Evolutionary conservation across 2,113 vertebrate species (phyloP), one percentile per base, ranked within the genome.

Genomic region (Gasterosteus aculeatus): DNA sequence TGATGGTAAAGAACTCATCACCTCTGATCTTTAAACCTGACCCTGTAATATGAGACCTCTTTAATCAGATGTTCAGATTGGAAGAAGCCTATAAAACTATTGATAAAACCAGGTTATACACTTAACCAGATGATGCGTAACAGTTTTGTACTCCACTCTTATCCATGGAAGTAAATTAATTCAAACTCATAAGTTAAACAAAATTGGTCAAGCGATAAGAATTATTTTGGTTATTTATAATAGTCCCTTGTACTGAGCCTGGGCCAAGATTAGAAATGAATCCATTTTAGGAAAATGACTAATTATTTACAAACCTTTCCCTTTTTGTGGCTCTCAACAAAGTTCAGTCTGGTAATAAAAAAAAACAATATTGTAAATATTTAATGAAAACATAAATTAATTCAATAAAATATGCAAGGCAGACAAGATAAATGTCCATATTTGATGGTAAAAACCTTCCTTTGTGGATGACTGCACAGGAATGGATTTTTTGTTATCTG

Each of bases 381-480:
- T 87, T 85, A 10, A 90, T 83, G 59, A 15, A 64, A 60, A 57
- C 49, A 65, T 54, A 22, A 89, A 77, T 75, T 63, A 82, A 84
- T 82, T 82, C 51, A 76, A 88, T 90, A 35, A 85, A 88, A 81
- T 73, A 86, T 88, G 83, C 69, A 89, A 72, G 84, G 54, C 46
- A 82, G 66, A 85, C 73, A 69, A 35, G 72, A 75, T 26, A 68
- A 78, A 67, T 46, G 46, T 83, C 81, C 69, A 77, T 86, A 72
- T 79, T 85, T 82, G 71, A 87, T 78, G 72, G 15, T 47, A 72
- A 68, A 75, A 72, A 73, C 67, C 44, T 58, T 66, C 68, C 10
- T 18, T 10, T 67, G 49, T 59, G 75, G 58, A 59, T 80, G 80
- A 77, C 46, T 85, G 74, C 73, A 69, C 69, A 72, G 26, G 41